These are phyloP conservation scores for Calycopis cecrops DNA, from an alignment of 1,140 invertebrate genomes.

Conservation along the genomic window DNA sequence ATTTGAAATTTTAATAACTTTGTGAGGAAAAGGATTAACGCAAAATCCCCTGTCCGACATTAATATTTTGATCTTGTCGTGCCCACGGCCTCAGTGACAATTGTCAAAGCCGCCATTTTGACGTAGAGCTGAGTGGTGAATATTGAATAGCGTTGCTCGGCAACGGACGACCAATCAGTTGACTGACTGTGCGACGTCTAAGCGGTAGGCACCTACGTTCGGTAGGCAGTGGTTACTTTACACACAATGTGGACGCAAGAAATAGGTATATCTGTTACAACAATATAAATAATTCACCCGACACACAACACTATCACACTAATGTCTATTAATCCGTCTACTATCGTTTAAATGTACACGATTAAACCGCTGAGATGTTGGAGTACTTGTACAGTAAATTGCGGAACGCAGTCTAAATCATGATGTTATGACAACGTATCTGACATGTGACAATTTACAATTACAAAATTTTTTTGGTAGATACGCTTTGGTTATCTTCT, in stretches of 20 bases:
- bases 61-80: conserved; percentile 60
- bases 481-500: too few species aligned
- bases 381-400: too few species aligned
- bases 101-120: conserved; percentile 45
- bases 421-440: too few species aligned
- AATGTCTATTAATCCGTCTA: conserved; percentile 12
- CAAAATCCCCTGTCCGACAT: conserved; percentile 47
- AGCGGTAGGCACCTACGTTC: conserved; percentile 26
- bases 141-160: conserved; percentile 46
- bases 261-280: background rate
- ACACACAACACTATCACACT: conserved; percentile 3
- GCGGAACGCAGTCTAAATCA: too few species aligned
- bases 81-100: too few species aligned
- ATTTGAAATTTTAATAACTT: conserved; percentile 48
- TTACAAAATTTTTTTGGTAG: too few species aligned
- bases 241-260: background rate
- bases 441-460: too few species aligned
- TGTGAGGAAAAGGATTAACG: conserved; percentile 37
- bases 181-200: conserved; percentile 30
- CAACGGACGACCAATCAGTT: conserved; percentile 44
- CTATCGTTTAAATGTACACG: conserved; percentile 10
- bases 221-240: background rate
- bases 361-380: conserved; percentile 5
- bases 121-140: conserved; percentile 23
- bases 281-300: conserved; percentile 2